Conservation (phyloP, 1,140 invertebrate genomes). For the Dendroctonus valens region DNA sequence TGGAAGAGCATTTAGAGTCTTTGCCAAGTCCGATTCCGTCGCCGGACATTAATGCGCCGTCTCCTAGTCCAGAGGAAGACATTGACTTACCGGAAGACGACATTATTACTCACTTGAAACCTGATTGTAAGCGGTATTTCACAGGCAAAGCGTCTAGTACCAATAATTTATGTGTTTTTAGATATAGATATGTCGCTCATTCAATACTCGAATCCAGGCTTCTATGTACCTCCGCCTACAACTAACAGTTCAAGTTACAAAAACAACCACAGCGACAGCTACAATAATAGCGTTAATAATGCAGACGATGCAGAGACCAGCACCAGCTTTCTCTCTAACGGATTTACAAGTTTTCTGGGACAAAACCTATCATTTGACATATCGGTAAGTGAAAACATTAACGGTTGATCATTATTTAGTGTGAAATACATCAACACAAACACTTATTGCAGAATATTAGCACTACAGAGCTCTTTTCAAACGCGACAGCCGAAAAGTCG, state of each 20-base stretch:
- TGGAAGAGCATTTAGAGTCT: slow-evolving; percentile 73
- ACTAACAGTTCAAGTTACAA: slow-evolving; percentile 29
- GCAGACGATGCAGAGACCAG: slow-evolving; percentile 26
- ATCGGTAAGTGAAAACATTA: slow-evolving; percentile 42
- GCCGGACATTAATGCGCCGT: slow-evolving; percentile 78
- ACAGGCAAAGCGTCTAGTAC: neutral
- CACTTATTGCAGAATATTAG: slow-evolving; percentile 26
- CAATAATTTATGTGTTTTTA: slow-evolving; percentile 1
- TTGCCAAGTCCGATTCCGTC: slow-evolving; percentile 67
- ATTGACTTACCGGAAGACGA: slow-evolving; percentile 65
- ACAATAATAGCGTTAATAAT: slow-evolving; percentile 15
- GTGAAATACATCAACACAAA: neutral
- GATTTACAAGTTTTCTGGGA: slow-evolving; percentile 52
- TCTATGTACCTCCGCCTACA: slow-evolving; percentile 43
- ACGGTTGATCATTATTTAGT: neutral
- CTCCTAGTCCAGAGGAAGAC: slow-evolving; percentile 77
- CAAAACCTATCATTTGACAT: slow-evolving; percentile 50
- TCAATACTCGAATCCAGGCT: slow-evolving; percentile 43
- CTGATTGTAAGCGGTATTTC: too few species aligned
- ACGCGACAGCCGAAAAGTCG: neutral
- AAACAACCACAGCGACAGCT: neutral
- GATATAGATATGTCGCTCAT: slow-evolving; percentile 14
- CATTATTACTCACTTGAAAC: neutral
- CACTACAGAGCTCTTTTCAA: slow-evolving; percentile 21
- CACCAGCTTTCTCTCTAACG: slow-evolving; percentile 42